Evolutionary conservation across 2,888 invertebrate species (phyloP), one percentile per base, ranked within the genome.

Genomic region (Synergus umbraculus): DNA sequence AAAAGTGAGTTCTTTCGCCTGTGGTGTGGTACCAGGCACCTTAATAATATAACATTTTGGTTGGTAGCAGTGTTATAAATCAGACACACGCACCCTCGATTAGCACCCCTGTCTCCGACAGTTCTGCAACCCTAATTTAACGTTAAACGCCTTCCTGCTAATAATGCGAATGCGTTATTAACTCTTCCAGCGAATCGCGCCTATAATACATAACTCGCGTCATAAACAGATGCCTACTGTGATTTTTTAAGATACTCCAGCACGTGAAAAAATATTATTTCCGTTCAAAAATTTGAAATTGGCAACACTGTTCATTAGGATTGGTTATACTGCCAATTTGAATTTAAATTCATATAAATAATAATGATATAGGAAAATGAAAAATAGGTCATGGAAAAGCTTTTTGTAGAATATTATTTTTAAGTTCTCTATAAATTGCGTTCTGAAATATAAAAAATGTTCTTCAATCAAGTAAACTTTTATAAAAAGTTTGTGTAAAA

Each of bases 71-170:
- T 86, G 87, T 89, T 87, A 90, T 90, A 90, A 90, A 90, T 90
- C 89, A 90, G 87, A 87, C 86, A 88, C 90, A 90, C 89, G 89
- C 89, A 88, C 89, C 89, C 88, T 88, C 88, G 89, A 90, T 90
- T 89, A 90, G 88, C 88, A 86, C 88, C 87, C 88, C 88, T 89
- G 89, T 89, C 89, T 87, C 84, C 85, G 85, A 84, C 90, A 90
- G 88, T 82, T 82, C 84, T 82, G 84, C 85, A 83, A 84, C 88
- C 87, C 88, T 90, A 90, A 90, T 90, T 90, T 87, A 90, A 87
- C 88, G 87, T 89, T 88, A 88, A 90, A 86, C 86, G 87, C 86
- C 86, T 86, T 87, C 86, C 85, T 86, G 84, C 88, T 89, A 89
- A 89, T 89, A 89, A 87, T 87, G 87, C 79, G 82, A 80, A 83